Conservation (phyloP, 2,113 vertebrate species). For the Pontoporia blainvillei region DNA sequence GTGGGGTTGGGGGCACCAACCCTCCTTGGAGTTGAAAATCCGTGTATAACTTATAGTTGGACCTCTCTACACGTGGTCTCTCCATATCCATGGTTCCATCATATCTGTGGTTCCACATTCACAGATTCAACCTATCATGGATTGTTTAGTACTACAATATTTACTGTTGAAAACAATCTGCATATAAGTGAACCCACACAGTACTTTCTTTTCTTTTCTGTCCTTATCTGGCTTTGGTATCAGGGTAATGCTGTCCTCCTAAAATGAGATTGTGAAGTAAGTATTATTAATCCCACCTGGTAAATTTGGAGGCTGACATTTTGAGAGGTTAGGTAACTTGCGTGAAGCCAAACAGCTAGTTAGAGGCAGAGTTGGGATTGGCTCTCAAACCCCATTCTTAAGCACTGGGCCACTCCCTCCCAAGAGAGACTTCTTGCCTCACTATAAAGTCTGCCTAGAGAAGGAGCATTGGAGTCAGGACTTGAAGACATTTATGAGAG, state of each 20-base stretch:
- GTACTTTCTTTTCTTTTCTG: not conserved
- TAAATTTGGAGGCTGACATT: not conserved
- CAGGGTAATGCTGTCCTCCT: not conserved
- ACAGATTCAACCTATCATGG: not conserved
- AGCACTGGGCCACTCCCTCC: not conserved
- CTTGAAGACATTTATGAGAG: not conserved
- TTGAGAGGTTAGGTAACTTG: not conserved
- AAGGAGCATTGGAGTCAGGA: not conserved
- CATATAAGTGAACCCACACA: not conserved
- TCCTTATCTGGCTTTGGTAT: not conserved
- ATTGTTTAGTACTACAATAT: not conserved
- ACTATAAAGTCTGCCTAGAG: not conserved
- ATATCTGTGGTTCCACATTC: not conserved
- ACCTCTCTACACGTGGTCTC: not conserved
- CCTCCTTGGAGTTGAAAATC: not conserved
- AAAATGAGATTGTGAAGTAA: not conserved
- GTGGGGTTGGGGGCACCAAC: not conserved
- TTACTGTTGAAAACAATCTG: not conserved
- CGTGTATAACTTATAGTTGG: not conserved
- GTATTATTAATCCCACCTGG: not conserved
- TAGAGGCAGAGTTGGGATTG: not conserved
- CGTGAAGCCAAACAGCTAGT: too few relatives aligned
- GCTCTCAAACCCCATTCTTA: not conserved
- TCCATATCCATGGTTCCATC: not conserved
- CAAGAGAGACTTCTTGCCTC: not conserved